Evolutionary conservation across 2,113 vertebrate species (phyloP).

Genomic region (Dolichotis patagonum): DNA sequence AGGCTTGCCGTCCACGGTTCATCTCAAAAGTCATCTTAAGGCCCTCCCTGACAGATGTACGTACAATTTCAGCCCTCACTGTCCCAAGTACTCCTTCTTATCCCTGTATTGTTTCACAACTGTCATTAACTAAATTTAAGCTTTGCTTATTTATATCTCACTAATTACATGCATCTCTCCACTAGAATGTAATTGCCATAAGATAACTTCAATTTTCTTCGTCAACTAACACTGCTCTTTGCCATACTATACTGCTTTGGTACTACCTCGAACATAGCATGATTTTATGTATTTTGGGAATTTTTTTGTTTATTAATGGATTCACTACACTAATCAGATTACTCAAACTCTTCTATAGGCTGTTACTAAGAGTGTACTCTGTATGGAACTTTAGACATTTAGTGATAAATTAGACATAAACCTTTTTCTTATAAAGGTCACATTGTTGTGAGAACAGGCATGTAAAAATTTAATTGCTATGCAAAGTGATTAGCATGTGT

Average conservation of each 20-base stretch:
- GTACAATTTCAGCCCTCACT: not conserved
- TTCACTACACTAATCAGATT: not conserved
- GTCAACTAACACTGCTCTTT: not conserved
- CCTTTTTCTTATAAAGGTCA: constrained; percentile 39
- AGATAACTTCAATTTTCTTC: not conserved
- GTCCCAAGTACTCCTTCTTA: not conserved
- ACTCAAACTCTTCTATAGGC: not conserved
- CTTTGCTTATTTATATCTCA: not conserved
- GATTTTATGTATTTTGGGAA: not conserved
- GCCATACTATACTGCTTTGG: not conserved
- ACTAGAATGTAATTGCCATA: not conserved
- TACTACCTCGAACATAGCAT: not conserved
- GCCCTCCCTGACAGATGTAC: not conserved
- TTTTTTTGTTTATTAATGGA: not conserved
- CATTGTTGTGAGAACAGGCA: not conserved
- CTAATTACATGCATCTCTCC: not conserved
- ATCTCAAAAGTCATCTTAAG: not conserved
- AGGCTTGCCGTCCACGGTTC: not conserved
- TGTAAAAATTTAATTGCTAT: constrained; percentile 52
- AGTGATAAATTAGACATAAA: not conserved
- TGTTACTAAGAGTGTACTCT: not conserved
- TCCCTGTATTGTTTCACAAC: not conserved
- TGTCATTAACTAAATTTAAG: not conserved
- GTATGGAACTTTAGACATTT: not conserved
- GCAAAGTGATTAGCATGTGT: constrained; percentile 44